These are phyloP conservation scores for Sclerodermus sp. DNA, from an alignment of 2,888 invertebrate species.

Conservation along the genomic window DNA sequence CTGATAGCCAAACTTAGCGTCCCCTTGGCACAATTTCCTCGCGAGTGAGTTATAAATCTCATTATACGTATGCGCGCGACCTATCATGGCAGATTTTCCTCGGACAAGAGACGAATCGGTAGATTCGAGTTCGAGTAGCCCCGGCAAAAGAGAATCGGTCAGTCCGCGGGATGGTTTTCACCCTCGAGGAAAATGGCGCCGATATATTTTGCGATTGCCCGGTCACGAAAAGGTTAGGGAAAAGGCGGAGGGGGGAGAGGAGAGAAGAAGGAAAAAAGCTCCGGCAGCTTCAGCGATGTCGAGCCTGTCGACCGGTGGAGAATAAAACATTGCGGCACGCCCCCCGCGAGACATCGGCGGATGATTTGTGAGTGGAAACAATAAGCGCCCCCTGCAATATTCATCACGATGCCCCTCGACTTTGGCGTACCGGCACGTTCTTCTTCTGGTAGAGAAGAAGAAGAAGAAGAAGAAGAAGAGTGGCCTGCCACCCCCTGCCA, in stretches of 20 bases:
- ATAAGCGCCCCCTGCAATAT: constrained; percentile 57
- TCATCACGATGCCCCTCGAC: constrained; percentile 43
- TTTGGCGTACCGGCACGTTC: constrained; percentile 22
- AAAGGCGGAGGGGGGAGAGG: not conserved
- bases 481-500: too few species aligned
- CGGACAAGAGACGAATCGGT: too few species aligned
- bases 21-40: too few species aligned
- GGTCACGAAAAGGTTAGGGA: constrained; percentile 4
- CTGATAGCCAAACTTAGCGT: too few species aligned
- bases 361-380: constrained; percentile 58
- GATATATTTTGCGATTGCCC: constrained; percentile 25
- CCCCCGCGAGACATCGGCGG: constrained; percentile 54
- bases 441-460: not conserved
- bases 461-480: constrained; percentile 18
- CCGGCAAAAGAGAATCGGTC: not conserved
- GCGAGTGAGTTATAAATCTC: too few species aligned
- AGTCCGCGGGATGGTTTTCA: not conserved
- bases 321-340: constrained; percentile 51
- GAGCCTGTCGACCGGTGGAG: constrained; percentile 38
- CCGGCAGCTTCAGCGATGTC: constrained; percentile 20
- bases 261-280: constrained; percentile 8
- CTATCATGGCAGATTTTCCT: too few species aligned
- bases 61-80: too few species aligned
- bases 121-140: not conserved
- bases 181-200: constrained; percentile 12